These are phyloP conservation scores for Falco cherrug DNA, from an alignment of 2,797 vertebrate genomes.

Conservation along the genomic window DNA sequence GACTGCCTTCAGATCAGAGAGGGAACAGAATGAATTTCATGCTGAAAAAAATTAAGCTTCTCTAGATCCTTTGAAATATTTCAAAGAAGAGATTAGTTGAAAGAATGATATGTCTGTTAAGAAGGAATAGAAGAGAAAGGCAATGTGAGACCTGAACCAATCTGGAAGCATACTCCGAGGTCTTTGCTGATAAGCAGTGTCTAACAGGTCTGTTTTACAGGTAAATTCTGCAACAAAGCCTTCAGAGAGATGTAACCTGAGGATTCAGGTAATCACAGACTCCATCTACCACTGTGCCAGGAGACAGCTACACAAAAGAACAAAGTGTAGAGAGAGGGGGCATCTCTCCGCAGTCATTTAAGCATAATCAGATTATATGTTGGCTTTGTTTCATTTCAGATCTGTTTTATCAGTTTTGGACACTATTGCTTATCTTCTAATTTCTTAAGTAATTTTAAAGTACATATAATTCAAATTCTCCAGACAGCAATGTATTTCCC, in stretches of 20 bases:
- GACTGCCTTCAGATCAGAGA: background rate
- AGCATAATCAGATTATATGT: background rate
- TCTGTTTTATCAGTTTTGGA: background rate
- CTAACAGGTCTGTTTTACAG: background rate
- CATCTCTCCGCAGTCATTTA: background rate
- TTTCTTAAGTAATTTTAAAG: background rate
- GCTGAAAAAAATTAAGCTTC: background rate
- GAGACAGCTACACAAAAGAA: background rate
- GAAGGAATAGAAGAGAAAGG: background rate
- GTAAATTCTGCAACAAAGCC: background rate
- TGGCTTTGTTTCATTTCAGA: background rate
- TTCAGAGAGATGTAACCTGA: background rate
- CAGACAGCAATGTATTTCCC: background rate
- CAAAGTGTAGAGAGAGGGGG: accelerated
- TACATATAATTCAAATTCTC: background rate
- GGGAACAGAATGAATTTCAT: background rate
- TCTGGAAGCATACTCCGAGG: accelerated
- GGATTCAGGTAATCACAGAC: background rate
- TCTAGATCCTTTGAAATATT: background rate
- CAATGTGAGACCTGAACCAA: background rate
- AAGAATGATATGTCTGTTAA: background rate
- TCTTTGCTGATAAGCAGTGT: background rate
- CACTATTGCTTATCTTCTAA: background rate
- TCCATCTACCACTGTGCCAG: background rate
- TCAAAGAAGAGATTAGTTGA: background rate